phyloP scores from a whole-genome alignment of 2,888 invertebrate genomes.

The Nemotelus pantherinus region DNA sequence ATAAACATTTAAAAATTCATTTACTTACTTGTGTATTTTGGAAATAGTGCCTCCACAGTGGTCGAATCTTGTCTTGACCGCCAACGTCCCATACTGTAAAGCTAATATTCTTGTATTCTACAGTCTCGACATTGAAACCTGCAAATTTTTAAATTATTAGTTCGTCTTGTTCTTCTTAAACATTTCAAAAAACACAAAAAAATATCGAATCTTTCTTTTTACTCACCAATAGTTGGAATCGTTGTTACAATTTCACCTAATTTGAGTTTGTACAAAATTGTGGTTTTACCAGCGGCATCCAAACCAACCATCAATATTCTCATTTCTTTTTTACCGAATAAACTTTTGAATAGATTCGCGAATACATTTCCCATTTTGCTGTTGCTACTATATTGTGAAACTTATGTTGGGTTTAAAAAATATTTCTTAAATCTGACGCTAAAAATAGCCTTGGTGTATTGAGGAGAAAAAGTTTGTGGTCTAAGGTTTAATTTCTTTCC shows the following conservation, averaged over 20 bases:
- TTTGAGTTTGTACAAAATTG: constrained; percentile 99
- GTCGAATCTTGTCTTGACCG: constrained; percentile 97
- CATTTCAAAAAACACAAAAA: constrained; percentile 2
- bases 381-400: constrained; percentile 54
- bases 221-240: constrained; percentile 98
- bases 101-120: constrained; percentile 99
- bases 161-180: too few species aligned
- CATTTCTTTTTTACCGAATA: constrained; percentile 99
- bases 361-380: constrained; percentile 95
- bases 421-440: too few species aligned
- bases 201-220: constrained; percentile 19
- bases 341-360: constrained; percentile 97
- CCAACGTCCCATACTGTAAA: constrained; percentile 99
- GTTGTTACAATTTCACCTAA: constrained; percentile 99
- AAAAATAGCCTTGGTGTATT: too few species aligned
- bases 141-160: constrained; percentile 48
- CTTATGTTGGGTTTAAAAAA: constrained; percentile 34
- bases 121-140: constrained; percentile 98
- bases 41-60: constrained; percentile 98
- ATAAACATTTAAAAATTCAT: constrained; percentile 11
- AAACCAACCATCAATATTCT: constrained; percentile 99
- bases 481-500: too few species aligned
- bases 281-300: constrained; percentile 99
- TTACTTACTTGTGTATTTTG: constrained; percentile 86
- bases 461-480: too few species aligned